A percentile compares a stretch with the other conserved stretches of the same genome.
These are phyloP conservation scores for Recurvirostra avosetta DNA, from an alignment of 2,113 vertebrate species.

Conservation along the genomic window DNA sequence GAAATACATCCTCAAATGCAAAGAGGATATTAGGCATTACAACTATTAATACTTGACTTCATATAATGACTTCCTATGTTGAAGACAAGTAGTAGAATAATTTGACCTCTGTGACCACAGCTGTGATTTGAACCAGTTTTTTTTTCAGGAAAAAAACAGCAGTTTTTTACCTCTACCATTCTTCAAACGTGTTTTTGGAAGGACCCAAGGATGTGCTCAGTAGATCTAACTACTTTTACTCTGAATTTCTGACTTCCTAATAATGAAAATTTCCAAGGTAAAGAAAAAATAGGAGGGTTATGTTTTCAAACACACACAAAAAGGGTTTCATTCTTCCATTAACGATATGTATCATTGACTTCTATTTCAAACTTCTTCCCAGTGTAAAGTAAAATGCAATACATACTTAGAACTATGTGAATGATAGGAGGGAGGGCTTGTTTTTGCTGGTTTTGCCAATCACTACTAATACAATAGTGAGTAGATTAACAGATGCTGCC, in stretches of 20 bases:
- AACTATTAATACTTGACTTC: not conserved
- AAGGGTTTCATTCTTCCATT: not conserved
- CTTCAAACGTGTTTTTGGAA: not conserved
- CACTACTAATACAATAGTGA: constrained; percentile 46
- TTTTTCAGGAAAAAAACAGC: not conserved
- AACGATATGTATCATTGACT: not conserved
- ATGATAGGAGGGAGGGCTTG: not conserved
- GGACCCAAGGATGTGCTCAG: not conserved
- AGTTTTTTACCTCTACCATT: not conserved
- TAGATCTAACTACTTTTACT: not conserved
- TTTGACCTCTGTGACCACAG: not conserved
- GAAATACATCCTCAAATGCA: not conserved
- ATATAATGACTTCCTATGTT: not conserved
- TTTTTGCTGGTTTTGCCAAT: constrained; percentile 7
- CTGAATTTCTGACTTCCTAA: not conserved
- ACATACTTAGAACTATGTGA: not conserved
- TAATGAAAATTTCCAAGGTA: not conserved
- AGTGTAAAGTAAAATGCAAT: not conserved
- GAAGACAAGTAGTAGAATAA: not conserved
- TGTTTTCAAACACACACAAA: not conserved
- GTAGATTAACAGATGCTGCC: constrained; percentile 40
- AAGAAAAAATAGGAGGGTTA: not conserved
- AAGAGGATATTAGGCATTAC: not conserved
- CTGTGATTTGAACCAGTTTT: not conserved
- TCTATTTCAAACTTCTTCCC: not conserved